Conservation (phyloP, 35 echinoderm and acorn worm species). For the Lytechinus pictus region DNA sequence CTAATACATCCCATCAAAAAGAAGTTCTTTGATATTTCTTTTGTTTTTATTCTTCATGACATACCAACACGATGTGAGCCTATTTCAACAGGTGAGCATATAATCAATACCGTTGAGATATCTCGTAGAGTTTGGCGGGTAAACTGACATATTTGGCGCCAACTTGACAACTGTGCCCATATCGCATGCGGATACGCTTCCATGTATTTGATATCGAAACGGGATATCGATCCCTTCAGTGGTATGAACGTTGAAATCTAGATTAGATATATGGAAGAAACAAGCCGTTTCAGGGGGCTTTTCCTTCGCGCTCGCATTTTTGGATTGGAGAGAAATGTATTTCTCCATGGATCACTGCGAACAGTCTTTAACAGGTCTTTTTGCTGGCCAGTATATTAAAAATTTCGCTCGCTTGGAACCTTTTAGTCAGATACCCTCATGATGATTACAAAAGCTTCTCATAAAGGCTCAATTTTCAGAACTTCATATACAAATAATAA, state of each 20-base stretch:
- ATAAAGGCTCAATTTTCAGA: too few relatives aligned
- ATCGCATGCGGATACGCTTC: neutral
- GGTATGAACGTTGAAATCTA: neutral
- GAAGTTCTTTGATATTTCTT: neutral
- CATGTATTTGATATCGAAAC: neutral
- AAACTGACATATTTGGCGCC: neutral
- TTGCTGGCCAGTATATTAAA: too few relatives aligned
- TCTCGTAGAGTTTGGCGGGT: neutral
- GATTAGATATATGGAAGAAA: neutral
- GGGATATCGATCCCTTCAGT: neutral
- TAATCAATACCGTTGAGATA: conserved; percentile 10
- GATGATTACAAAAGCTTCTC: too few relatives aligned
- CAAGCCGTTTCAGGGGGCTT: neutral
- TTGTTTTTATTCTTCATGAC: neutral
- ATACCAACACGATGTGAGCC: neutral
- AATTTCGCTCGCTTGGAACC: too few relatives aligned
- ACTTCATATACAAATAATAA: too few relatives aligned
- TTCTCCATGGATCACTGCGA: too few relatives aligned
- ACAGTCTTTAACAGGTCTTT: too few relatives aligned
- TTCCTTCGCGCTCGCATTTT: too few relatives aligned
- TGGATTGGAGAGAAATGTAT: too few relatives aligned
- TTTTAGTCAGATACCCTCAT: too few relatives aligned
- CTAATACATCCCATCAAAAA: neutral
- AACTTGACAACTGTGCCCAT: neutral
- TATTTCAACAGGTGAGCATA: neutral